A percentile compares a stretch with the other conserved stretches of the same genome.
Conservation (phyloP, 2,113 vertebrate genomes). For the Chunga burmeisteri region DNA sequence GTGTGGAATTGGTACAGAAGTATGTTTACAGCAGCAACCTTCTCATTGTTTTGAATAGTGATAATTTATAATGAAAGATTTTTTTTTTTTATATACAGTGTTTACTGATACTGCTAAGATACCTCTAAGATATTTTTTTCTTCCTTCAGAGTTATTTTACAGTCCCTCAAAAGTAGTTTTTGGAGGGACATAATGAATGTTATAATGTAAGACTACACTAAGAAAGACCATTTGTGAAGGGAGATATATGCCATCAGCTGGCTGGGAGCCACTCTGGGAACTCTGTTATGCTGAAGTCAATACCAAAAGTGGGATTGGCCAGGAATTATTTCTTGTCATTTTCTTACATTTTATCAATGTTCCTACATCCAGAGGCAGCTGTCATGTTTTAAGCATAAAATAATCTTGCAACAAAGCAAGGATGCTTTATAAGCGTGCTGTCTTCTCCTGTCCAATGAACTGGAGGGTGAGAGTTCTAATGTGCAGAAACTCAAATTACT, state of each 20-base stretch:
- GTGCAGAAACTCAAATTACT: neutral
- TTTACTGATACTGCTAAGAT: neutral
- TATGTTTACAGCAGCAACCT: conserved; percentile 23
- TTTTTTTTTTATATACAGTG: neutral
- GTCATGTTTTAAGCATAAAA: neutral
- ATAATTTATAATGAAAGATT: conserved; percentile 16
- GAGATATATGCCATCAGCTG: neutral
- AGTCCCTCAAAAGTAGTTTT: neutral
- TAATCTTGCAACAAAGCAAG: neutral
- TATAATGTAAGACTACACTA: neutral
- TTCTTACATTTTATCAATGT: neutral
- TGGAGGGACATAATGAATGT: neutral
- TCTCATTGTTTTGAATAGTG: conserved; percentile 37
- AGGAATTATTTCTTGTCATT: neutral
- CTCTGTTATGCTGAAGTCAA: neutral
- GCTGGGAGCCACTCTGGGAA: neutral
- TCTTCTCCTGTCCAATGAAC: neutral
- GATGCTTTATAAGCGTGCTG: neutral
- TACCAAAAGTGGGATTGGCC: neutral
- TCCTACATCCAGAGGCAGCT: neutral
- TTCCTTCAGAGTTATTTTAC: neutral
- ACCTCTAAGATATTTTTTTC: neutral
- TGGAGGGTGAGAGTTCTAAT: neutral
- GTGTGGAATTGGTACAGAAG: conserved; percentile 26
- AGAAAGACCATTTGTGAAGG: neutral